Base-by-base conservation (phyloP, 1,140 invertebrate genomes). In the Chironomus tepperi region DNA sequence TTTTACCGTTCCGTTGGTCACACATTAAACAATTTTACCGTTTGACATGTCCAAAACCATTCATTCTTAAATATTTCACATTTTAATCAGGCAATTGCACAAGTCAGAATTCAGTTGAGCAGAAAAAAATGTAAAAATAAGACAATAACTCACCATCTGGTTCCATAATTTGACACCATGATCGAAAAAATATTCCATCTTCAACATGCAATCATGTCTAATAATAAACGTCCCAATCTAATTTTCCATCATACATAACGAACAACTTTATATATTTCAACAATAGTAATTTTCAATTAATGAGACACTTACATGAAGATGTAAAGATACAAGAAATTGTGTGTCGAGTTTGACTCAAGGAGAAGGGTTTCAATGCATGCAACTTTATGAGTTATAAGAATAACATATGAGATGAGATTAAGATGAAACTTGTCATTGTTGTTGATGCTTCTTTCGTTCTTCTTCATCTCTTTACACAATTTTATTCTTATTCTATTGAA, bases 31-130 rank as follows among this genome's bases (percentile, higher is more conserved):
- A 57, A 12, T n/a, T 57, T 57, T 57, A 57, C 47, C 47, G 47
- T 57, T 57, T 57, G 12, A 15, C n/a, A 15, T n/a, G n/a, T n/a
- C 12, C 12, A 57, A n/a, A 57, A 15, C 1, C 43, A 47, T 47
- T 34, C 24, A 34, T 34, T 34, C 24, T 34, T 34, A 34, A 34
- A 34, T 34, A 34, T 34, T 34, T 34, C 5, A 34, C 24, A 34
- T 34, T 34, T 34, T 34, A 34, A 34, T 34, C 24, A 34, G 24
- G 24, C 24, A 34, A 34, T 34, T 34, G 24, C 24, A 34, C 12
- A 57, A 57, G 47, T 57, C 47, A 57, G 47, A n/a, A 57, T 15
- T 57, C 47, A 57, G 47, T 57, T 57, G 10, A 57, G 47, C 47
- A 57, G 47, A 57, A 57, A 57, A 57, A 47, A 47, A 1, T 34